phyloP scores from a whole-genome alignment of 2,888 invertebrate genomes.

The Loripinus fragilis region DNA sequence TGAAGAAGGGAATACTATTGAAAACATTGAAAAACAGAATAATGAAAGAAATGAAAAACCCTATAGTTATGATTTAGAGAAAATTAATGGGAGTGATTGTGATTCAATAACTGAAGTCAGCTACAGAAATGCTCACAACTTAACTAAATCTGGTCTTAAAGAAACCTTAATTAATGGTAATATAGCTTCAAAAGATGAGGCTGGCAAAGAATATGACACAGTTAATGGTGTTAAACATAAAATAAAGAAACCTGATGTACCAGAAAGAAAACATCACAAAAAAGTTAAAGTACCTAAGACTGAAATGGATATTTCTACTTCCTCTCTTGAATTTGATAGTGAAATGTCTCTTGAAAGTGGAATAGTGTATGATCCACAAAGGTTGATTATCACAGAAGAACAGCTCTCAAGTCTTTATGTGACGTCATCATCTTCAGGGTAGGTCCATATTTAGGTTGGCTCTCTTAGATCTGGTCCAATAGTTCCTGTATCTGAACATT shows the following conservation, averaged over 20 bases:
- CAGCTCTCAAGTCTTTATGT: constrained; percentile 51
- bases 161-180: neutral
- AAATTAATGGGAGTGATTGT: neutral
- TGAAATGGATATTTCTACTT: constrained; percentile 56
- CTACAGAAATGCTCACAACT: neutral
- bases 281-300: constrained; percentile 31
- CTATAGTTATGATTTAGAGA: neutral
- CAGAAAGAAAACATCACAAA: neutral
- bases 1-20: neutral
- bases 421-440: constrained; percentile 61
- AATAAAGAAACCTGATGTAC: neutral
- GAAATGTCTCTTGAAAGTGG: constrained; percentile 18
- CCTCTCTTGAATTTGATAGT: constrained; percentile 51
- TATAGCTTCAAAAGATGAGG: neutral
- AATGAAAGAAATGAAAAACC: constrained; percentile 4
- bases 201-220: neutral
- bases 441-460: constrained; percentile 26
- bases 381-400: constrained; percentile 58
- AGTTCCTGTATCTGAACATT: too few species aligned
- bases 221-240: neutral
- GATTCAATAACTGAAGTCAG: neutral
- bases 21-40: constrained; percentile 16
- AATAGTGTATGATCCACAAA: constrained; percentile 1
- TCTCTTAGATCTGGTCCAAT: too few species aligned
- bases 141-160: neutral